Percentiles rank a stretch among this genome's conserved stretches.
These are phyloP conservation scores for Taenioides sp. DNA, from an alignment of 2,797 vertebrate species.

Conservation along the genomic window DNA sequence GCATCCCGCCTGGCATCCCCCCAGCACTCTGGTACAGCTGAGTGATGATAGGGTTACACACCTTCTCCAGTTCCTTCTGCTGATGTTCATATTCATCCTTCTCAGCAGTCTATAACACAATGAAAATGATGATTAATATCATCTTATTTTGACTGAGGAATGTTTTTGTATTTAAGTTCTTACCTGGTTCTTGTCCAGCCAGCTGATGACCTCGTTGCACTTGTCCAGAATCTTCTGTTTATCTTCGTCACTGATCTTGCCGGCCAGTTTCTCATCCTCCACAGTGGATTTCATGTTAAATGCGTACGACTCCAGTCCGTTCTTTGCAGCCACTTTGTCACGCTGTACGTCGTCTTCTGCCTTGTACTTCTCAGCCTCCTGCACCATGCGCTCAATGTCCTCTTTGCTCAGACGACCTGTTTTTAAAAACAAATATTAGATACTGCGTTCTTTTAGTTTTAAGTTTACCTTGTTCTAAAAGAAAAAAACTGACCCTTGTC, in stretches of 20 bases:
- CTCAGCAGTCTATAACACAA: constrained; percentile 75
- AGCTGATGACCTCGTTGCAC: constrained; percentile 92
- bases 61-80: constrained; percentile 84
- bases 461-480: not conserved
- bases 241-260: constrained; percentile 93
- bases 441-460: too few relatives aligned
- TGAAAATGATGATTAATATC: not conserved
- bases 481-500: constrained; percentile 87
- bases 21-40: constrained; percentile 84
- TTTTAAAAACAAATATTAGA: not conserved
- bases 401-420: constrained; percentile 94
- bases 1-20: constrained; percentile 85
- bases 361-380: constrained; percentile 96
- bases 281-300: constrained; percentile 99
- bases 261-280: constrained; percentile 94
- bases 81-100: constrained; percentile 84
- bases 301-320: constrained; percentile 90
- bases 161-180: not conserved
- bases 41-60: constrained; percentile 84
- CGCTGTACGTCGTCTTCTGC: constrained; percentile 86
- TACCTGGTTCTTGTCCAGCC: constrained; percentile 98
- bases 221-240: constrained; percentile 92
- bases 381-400: constrained; percentile 97
- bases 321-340: constrained; percentile 85
- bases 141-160: constrained; percentile 34